phyloP scores from a whole-genome alignment of 2,888 invertebrate genomes.

The Trimorus sp. region DNA sequence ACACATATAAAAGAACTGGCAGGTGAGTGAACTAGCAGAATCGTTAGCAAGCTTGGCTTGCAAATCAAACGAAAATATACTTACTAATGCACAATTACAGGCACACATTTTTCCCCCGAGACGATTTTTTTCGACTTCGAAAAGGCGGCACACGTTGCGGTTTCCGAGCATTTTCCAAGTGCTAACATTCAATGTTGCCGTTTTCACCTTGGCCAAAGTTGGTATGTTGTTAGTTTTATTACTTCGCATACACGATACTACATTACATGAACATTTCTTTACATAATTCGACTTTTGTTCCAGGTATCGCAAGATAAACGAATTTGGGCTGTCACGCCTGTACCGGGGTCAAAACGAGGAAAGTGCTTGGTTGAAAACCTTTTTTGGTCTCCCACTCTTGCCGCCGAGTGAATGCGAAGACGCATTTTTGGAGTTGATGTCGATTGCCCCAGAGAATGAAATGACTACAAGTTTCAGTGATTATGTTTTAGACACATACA shows the following conservation, averaged over 20 bases:
- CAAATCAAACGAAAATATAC: too few species aligned
- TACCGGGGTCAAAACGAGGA: background rate
- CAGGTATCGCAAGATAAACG: background rate
- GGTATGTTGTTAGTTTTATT: background rate
- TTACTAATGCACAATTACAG: too few species aligned
- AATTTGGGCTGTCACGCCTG: background rate
- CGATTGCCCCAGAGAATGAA: background rate
- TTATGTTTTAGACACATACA: too few species aligned
- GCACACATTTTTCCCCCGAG: background rate
- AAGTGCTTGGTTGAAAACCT: background rate
- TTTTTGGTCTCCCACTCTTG: background rate
- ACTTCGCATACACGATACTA: too few species aligned
- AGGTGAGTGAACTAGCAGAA: too few species aligned
- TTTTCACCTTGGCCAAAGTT: conserved; percentile 21
- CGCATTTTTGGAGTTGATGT: too few species aligned
- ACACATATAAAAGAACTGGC: too few species aligned
- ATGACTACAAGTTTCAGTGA: too few species aligned
- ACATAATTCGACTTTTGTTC: too few species aligned
- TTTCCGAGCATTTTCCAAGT: conserved; percentile 8
- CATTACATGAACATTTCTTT: too few species aligned
- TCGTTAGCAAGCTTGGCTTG: too few species aligned
- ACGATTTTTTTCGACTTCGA: conserved; percentile 18
- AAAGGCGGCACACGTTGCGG: conserved; percentile 6
- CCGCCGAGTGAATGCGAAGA: background rate
- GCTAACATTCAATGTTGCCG: conserved; percentile 17